phyloP scores from a whole-genome alignment of 2,113 vertebrate genomes.

The Campylomormyrus tamandua region DNA sequence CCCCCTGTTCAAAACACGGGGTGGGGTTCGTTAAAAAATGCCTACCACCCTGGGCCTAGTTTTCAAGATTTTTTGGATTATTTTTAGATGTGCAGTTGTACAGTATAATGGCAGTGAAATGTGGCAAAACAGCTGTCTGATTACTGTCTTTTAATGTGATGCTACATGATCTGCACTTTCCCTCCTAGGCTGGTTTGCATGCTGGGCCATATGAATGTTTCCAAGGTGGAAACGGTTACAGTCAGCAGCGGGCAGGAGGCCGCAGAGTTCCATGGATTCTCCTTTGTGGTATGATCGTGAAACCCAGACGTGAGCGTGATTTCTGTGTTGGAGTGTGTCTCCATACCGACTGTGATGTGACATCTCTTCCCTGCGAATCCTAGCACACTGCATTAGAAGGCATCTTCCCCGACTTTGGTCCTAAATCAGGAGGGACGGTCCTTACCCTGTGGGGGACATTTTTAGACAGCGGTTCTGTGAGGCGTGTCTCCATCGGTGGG shows the following conservation, averaged over 20 bases:
- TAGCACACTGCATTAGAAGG: conserved; percentile 80
- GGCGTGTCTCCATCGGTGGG: conserved; percentile 71
- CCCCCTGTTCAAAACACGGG: conserved; percentile 18
- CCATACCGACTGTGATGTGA: not conserved
- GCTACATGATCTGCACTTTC: conserved; percentile 17
- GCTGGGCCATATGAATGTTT: conserved; percentile 50
- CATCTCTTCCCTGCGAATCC: not conserved
- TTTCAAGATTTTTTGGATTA: not conserved
- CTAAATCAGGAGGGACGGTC: conserved; percentile 82
- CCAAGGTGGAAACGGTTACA: conserved; percentile 66
- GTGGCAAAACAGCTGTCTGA: conserved; percentile 32
- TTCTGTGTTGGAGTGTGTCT: not conserved
- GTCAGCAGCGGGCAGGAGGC: conserved; percentile 69
- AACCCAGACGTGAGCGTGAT: not conserved
- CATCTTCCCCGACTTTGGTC: conserved; percentile 83
- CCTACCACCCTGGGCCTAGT: not conserved
- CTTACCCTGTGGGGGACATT: conserved; percentile 78
- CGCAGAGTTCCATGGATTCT: conserved; percentile 64
- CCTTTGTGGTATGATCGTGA: conserved; percentile 77
- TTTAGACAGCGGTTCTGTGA: conserved; percentile 73
- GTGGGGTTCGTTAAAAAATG: conserved; percentile 3
- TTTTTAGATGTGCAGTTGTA: conserved; percentile 38
- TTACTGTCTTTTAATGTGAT: conserved; percentile 42
- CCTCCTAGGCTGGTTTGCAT: conserved; percentile 2
- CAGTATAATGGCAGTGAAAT: not conserved